A percentile compares a stretch with the other conserved stretches of the same genome.
Evolutionary conservation across 2,113 vertebrate genomes (phyloP).

Genomic region (Bubo scandiacus): DNA sequence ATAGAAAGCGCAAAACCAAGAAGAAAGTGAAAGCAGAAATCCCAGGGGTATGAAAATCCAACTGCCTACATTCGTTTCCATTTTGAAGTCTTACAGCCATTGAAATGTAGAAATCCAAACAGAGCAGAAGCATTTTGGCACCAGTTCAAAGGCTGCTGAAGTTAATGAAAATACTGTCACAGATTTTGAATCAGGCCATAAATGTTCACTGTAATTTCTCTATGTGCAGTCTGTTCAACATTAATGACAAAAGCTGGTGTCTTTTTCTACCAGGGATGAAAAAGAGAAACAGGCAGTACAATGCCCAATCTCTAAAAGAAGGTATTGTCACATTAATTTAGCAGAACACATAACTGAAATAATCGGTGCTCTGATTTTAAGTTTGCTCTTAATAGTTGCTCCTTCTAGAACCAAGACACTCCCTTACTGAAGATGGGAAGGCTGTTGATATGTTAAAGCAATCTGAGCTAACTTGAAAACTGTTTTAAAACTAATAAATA

Average conservation of each 20-base stretch:
- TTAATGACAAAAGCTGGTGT: neutral
- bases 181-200: constrained; percentile 45
- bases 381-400: neutral
- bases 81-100: constrained; percentile 25
- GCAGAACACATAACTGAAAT: neutral
- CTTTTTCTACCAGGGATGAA: neutral
- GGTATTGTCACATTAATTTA: neutral
- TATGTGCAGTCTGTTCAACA: neutral
- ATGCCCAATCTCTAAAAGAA: neutral
- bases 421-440: neutral
- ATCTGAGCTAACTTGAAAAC: neutral
- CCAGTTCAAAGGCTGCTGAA: constrained; percentile 26
- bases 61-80: constrained; percentile 33
- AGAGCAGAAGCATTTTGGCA: constrained; percentile 49
- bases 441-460: neutral
- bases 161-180: constrained; percentile 45
- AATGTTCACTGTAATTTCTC: constrained; percentile 29
- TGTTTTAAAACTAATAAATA: neutral
- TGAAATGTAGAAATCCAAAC: constrained; percentile 33
- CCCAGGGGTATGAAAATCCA: constrained; percentile 76
- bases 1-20: constrained; percentile 41
- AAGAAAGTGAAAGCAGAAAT: constrained; percentile 49
- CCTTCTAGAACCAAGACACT: neutral
- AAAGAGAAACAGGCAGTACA: neutral
- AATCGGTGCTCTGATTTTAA: neutral